These are phyloP conservation scores for Heliothis peltigera DNA, from an alignment of 2,888 invertebrate species.

Conservation along the genomic window DNA sequence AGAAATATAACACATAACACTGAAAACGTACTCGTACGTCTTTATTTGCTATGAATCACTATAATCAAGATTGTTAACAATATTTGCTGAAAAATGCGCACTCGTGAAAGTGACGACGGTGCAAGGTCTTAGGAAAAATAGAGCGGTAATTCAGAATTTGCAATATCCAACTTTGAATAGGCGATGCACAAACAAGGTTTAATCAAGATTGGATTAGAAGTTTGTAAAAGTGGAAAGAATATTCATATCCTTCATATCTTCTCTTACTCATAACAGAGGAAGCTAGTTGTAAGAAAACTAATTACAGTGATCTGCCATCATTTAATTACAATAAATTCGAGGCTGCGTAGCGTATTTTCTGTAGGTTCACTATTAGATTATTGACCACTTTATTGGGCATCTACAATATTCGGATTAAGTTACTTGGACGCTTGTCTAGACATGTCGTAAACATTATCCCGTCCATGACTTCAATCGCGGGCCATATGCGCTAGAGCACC, in stretches of 20 bases:
- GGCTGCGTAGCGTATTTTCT: no score
- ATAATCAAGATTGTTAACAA: conserved; percentile 33
- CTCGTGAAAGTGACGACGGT: conserved; percentile 40
- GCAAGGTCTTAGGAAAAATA: conserved; percentile 48
- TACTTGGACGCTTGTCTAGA: conserved; percentile 52
- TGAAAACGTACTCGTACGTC: conserved; percentile 21
- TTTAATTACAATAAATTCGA: background rate
- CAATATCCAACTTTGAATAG: conserved; percentile 32
- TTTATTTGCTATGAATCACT: conserved; percentile 28
- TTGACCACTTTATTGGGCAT: no score
- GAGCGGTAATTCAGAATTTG: conserved; percentile 34
- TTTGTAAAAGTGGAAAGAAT: background rate
- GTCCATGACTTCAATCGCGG: conserved; percentile 69
- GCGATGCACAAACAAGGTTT: conserved; percentile 4
- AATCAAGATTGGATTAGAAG: conserved; percentile 10
- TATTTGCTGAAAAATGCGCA: conserved; percentile 34
- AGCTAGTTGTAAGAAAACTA: background rate
- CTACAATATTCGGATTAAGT: conserved; percentile 31
- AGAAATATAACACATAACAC: conserved; percentile 36
- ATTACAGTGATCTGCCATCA: background rate
- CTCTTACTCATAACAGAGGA: background rate
- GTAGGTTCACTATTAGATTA: no score
- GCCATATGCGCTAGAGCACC: conserved; percentile 64
- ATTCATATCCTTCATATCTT: background rate
- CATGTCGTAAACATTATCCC: conserved; percentile 64